Base-by-base conservation (phyloP, 2,888 invertebrate genomes). In the Eupelmus urozonus region DNA sequence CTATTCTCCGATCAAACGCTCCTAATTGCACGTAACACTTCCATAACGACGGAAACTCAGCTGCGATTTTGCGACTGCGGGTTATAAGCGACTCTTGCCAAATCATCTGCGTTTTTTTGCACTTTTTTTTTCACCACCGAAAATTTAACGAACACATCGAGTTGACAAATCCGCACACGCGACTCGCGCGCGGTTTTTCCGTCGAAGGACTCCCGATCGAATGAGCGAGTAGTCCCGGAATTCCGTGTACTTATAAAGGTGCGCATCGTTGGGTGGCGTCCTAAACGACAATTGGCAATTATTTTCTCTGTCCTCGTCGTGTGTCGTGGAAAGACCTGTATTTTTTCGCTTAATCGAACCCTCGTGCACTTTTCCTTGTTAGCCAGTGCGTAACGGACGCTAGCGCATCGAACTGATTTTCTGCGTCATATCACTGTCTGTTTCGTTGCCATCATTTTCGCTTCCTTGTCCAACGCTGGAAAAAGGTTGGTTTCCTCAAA, bases 341-440 rank as follows among this genome's bases (percentile, higher is more conserved):
- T 59, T 67, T 80, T 71, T 75, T 63, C 70, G 75, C 75, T 78
- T 75, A 72, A 76, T 75, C 80, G 75, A 74, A n/a, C 63, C 34
- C 53, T 20, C 63, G 67, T 27, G 59, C 57, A 71, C 75, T 72
- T 80, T 80, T 78, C 75, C 75, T 75, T 63, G 23, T 62, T 59
- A 78, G 57, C 2, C 75, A 51, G 23, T 78, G 80, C 80, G 72
- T 78, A 51, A 78, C 70, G 60, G 34, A 3, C 34, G 34, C 34
- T 34, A 34, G 34, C 59, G 18, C 76, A 49, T 55, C 63, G 18
- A 27, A 18, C 25, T 51, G 25, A 45, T n/a, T 45, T 53, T 34
- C n/a, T 16, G 9, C 27, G 20, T 20, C n/a, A 11, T 27, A n/a
- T 49, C 13, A 13, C 13, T 13, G 62, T 20, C 40, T 57, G 49